These are phyloP conservation scores for Cataglyphis altisquamis DNA, from an alignment of 2,888 invertebrate species.

Conservation along the genomic window DNA sequence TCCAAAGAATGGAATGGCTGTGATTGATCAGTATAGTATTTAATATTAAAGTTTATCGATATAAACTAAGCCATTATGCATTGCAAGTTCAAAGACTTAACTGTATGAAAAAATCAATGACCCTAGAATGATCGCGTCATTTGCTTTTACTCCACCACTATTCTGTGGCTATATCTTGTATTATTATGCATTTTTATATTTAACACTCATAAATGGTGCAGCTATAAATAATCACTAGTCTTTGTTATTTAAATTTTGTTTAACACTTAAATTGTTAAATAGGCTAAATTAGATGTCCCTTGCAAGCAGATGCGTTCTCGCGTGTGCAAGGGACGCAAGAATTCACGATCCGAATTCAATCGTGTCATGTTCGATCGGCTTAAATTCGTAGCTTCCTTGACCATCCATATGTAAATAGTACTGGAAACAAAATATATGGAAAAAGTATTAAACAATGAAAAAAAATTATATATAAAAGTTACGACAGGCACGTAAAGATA, in stretches of 20 bases:
- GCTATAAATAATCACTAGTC: neutral
- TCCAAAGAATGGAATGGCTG: no score
- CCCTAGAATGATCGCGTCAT: neutral
- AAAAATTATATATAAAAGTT: conserved; percentile 10
- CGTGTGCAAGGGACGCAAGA: conserved; percentile 71
- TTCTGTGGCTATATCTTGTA: neutral
- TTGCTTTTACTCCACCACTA: neutral
- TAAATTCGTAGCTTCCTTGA: conserved; percentile 95
- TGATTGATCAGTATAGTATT: no score
- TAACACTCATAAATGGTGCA: neutral
- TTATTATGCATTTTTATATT: neutral
- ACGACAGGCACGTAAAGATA: neutral
- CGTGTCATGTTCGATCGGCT: conserved; percentile 94
- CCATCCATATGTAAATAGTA: conserved; percentile 99
- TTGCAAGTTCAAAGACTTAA: conserved; percentile 43
- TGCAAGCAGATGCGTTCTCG: conserved; percentile 50
- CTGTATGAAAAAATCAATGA: neutral
- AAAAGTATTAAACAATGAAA: neutral
- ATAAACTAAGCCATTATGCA: conserved; percentile 30
- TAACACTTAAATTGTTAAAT: neutral
- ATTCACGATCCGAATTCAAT: conserved; percentile 97
- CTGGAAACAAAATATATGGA: conserved; percentile 83
- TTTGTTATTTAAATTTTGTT: conserved; percentile 17
- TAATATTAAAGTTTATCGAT: no score
- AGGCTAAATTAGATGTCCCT: conserved; percentile 51